Evolutionary conservation across 92 coral and sea anemone genomes (phyloP).

Genomic region (Scolanthus callimorphus): DNA sequence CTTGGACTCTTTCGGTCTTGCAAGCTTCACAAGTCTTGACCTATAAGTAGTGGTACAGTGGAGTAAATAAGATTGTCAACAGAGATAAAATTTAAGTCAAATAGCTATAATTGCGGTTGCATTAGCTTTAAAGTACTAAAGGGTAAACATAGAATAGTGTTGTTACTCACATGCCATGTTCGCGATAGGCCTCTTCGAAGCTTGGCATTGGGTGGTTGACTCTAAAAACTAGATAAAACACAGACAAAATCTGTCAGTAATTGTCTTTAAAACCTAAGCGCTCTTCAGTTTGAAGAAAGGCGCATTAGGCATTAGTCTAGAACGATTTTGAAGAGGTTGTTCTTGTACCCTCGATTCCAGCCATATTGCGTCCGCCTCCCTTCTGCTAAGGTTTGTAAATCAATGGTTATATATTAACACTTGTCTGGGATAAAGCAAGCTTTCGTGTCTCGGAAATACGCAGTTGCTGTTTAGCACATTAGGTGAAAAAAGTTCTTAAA

Average conservation of each 20-base stretch:
- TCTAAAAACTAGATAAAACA: conserved; percentile 41
- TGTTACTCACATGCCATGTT: conserved; percentile 82
- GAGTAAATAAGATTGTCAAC: conserved; percentile 8
- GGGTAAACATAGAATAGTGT: not conserved
- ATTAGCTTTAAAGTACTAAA: conserved; percentile 4
- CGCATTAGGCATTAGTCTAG: too few species aligned
- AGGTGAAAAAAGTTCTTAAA: not conserved
- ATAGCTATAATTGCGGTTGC: conserved; percentile 4
- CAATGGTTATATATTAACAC: too few species aligned
- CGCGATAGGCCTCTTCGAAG: conserved; percentile 80
- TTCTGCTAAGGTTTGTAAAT: not conserved
- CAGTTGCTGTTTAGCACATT: too few species aligned
- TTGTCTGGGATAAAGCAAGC: too few species aligned
- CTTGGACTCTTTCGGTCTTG: conserved; percentile 89
- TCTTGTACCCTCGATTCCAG: conserved; percentile 81
- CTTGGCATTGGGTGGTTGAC: conserved; percentile 90
- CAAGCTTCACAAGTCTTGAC: conserved; percentile 67
- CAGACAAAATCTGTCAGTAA: not conserved
- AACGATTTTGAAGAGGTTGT: too few species aligned
- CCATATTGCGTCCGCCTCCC: conserved; percentile 19
- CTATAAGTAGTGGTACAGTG: conserved; percentile 24
- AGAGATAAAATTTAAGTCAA: not conserved
- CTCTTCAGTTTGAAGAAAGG: too few species aligned
- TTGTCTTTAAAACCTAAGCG: too few species aligned
- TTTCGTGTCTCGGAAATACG: too few species aligned